phyloP scores from a whole-genome alignment of 2,113 vertebrate species.

The Propithecus coquereli region DNA sequence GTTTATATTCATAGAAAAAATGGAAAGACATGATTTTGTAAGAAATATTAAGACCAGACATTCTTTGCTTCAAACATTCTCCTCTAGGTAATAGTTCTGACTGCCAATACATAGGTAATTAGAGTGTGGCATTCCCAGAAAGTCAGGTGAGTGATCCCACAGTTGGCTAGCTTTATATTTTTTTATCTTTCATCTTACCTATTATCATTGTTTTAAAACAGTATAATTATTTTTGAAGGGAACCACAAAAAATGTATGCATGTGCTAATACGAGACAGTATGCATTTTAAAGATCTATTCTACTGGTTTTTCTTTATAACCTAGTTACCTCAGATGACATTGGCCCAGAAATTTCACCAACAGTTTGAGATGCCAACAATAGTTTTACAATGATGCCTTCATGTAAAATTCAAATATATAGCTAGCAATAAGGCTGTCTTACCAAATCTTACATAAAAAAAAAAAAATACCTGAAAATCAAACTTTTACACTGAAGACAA shows the following conservation, averaged over 20 bases:
- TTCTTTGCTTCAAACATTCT: slow-evolving; percentile 36
- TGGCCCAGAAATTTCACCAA: slow-evolving; percentile 21
- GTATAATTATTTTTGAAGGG: slow-evolving; percentile 52
- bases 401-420: neutral
- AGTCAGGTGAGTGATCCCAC: slow-evolving; percentile 60
- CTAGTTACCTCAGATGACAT: slow-evolving; percentile 3
- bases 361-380: neutral
- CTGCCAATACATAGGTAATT: slow-evolving; percentile 67
- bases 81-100: slow-evolving; percentile 43
- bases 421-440: neutral
- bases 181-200: slow-evolving; percentile 63
- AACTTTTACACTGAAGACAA: neutral
- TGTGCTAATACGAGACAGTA: neutral
- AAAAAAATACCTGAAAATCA: neutral
- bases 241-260: slow-evolving; percentile 33
- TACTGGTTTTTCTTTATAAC: neutral
- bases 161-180: slow-evolving; percentile 68
- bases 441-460: neutral
- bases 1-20: slow-evolving; percentile 41
- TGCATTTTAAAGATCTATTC: slow-evolving; percentile 22
- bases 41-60: slow-evolving; percentile 54
- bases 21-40: slow-evolving; percentile 37
- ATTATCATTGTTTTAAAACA: slow-evolving; percentile 53
- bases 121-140: slow-evolving; percentile 63
- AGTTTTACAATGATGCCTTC: neutral